phyloP scores from a whole-genome alignment of 64 coral and sea anemone species.

The Montipora foliosa region DNA sequence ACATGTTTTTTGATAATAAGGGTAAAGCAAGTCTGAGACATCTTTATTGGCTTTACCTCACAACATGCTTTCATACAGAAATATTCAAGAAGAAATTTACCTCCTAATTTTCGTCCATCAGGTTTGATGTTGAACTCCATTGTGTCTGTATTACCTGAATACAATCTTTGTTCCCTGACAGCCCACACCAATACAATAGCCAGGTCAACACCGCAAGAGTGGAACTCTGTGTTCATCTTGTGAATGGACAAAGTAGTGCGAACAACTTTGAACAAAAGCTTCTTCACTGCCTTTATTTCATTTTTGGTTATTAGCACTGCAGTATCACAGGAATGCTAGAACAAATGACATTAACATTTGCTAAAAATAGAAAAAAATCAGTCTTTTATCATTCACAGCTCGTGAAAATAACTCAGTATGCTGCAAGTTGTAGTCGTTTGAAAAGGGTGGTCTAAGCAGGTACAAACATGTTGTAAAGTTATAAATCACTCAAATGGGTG shows the following conservation, averaged over 20 bases:
- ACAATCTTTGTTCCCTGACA: conserved; percentile 48
- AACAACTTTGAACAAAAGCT: conserved; percentile 59
- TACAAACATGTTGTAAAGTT: background rate
- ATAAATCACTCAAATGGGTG: background rate
- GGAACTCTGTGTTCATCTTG: conserved; percentile 29
- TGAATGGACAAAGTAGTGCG: conserved; percentile 24
- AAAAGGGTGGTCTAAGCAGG: background rate
- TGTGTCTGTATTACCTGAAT: background rate
- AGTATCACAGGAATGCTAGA: conserved; percentile 36
- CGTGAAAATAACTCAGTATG: background rate
- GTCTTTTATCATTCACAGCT: background rate
- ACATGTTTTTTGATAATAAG: background rate
- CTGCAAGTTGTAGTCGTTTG: background rate
- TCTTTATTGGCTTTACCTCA: background rate
- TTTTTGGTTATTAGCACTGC: conserved; percentile 56
- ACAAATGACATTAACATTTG: background rate
- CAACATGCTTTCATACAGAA: background rate
- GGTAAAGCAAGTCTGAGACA: background rate
- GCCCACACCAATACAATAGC: conserved; percentile 34
- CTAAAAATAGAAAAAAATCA: background rate
- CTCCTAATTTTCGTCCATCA: conserved; percentile 38
- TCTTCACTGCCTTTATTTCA: conserved; percentile 66
- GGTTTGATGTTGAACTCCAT: conserved; percentile 70
- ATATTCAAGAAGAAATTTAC: conserved; percentile 17
- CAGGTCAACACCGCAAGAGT: conserved; percentile 29